Evolutionary conservation across 2,797 vertebrate species (phyloP), one percentile per base, ranked within the genome.

Genomic region (Gobio occitaniae): DNA sequence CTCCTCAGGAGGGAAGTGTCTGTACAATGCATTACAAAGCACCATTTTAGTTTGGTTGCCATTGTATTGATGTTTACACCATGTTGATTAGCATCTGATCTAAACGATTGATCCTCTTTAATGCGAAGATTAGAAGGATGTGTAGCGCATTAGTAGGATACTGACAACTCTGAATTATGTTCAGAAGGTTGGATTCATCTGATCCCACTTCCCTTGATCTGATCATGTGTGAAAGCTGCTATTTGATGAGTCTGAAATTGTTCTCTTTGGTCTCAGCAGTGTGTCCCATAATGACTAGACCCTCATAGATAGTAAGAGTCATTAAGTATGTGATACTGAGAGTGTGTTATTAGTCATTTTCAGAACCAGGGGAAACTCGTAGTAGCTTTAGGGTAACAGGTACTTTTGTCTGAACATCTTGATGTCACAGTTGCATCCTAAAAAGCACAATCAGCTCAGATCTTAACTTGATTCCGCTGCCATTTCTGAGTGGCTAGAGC

Each of bases 51-150:
- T 70, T 54, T 41, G 25, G 21, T 71, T 71, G 66, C 50, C 19
- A 11, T 69, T 75, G 71, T 8, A 65, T 65, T 63, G 54, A 48
- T 74, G 70, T 72, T 72, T 65, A 38, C 59, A 52, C 41, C 13
- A 21, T 65, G 59, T 75, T 56, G 66, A 81, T 70, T 81, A 70
- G 19, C 48, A 44, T 81, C 32, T 54, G 65, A 81, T 70, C 36
- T 81, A 38, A 41, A 81, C 7, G 13, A 68, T 68, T 83, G 63
- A 59, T 59, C 16, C 36, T 10, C 25, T 47, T 47, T 78, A 78
- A 59, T 56, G 16, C 82, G 52, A 56, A 75, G 56, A 76, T 83
- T 54, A 83, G 13, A 84, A 19, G 74, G 71, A 75, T 63, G 29
- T 54, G 59, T 48, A 44, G 11, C 2, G 44, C 29, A 41, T 76